Conservation (phyloP, 1,140 invertebrate genomes). For the Drosophila sp. region DNA sequence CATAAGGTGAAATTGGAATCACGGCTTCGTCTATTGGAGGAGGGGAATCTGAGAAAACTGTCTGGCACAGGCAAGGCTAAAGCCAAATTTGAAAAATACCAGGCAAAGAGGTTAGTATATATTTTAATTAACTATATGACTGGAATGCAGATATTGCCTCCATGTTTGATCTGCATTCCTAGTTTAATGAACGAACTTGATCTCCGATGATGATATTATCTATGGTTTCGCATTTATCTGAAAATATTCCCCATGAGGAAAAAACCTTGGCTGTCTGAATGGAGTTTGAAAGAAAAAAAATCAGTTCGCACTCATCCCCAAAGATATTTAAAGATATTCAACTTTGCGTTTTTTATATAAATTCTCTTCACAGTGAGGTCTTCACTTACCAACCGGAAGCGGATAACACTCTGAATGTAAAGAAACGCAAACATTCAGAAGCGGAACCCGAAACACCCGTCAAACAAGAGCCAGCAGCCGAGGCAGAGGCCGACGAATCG, state of each 20-base stretch:
- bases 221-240: slow-evolving; percentile 71
- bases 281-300: slow-evolving; percentile 24
- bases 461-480: slow-evolving; percentile 64
- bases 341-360: no score
- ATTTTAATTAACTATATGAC: not conserved
- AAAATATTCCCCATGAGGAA: slow-evolving; percentile 62
- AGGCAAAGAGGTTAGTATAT: slow-evolving; percentile 87
- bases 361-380: slow-evolving; percentile 85
- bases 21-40: slow-evolving; percentile 90
- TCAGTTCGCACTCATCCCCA: not conserved
- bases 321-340: not conserved
- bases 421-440: slow-evolving; percentile 84
- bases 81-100: slow-evolving; percentile 95
- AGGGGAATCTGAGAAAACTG: slow-evolving; percentile 91
- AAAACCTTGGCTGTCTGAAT: slow-evolving; percentile 82
- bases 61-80: slow-evolving; percentile 94
- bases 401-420: slow-evolving; percentile 85
- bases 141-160: not conserved
- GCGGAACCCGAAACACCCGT: slow-evolving; percentile 72
- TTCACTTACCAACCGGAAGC: slow-evolving; percentile 86
- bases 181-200: not conserved
- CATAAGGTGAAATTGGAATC: slow-evolving; percentile 94
- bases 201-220: slow-evolving; percentile 66
- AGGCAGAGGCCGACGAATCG: slow-evolving; percentile 53
- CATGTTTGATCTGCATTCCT: not conserved